Base-by-base conservation (phyloP, 2,888 invertebrate species). In the Hydriomena furcata region DNA sequence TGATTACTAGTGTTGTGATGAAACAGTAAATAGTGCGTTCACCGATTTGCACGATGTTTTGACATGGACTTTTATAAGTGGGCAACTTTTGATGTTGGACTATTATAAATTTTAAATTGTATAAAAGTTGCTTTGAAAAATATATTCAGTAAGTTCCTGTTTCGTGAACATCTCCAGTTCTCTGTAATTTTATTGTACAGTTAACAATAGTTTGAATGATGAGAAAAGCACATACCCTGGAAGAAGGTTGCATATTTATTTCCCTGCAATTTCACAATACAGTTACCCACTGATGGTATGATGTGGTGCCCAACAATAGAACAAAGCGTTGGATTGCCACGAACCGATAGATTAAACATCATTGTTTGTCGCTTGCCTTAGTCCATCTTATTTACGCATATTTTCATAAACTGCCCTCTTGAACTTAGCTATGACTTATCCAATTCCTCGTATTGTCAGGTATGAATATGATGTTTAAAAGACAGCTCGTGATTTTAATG, bases 271-370 rank as follows among this genome's bases (percentile, higher is more conserved):
- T 46, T 36, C 24, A 23, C 17, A 32, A 45, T 41, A 45, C 40
- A 6, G 31, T 20, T 21, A 21, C 12, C 41, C 5, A 12, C 11
- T 24, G 42, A 11, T 40, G 5, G 13, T 27, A 28, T 30, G 24
- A 24, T 17, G 35, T 40, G 37, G 24, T 48, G 24, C 7, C 63
- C 61, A 71, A 85, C 84, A 84, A 84, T 85, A 66, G 80, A 82
- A 86, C 84, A 86, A 85, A 83, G 34, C 59, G 69, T 67, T 63
- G 70, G 67, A 73, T 61, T 63, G 54, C 64, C 63, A 54, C 49
- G 52, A 58, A 58, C 58, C 59, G 61, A 70, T 75, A 69, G 68
- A 66, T 72, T 68, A 76, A 82, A 80, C 82, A 82, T 73, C 73
- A 83, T 85, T 84, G 81, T 84, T 74, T 67, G 60, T 61, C 30